A percentile compares a stretch with the other conserved stretches of the same genome.
Conservation (phyloP, 2,797 vertebrate genomes). For the Sebastes umbrosus region DNA sequence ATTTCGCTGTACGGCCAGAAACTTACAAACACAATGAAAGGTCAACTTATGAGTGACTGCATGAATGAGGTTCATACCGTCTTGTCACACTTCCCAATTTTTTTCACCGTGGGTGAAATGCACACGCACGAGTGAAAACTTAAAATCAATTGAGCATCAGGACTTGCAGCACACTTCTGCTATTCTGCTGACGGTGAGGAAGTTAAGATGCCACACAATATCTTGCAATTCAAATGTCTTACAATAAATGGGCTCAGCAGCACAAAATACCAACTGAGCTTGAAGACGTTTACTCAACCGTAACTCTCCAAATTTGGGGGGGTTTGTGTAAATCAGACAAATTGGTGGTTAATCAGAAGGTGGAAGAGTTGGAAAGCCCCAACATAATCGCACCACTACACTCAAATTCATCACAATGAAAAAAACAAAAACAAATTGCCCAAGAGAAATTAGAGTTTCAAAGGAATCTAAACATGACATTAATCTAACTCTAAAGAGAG, state of each 20-base stretch:
- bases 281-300: constrained; percentile 12
- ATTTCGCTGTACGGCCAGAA: constrained; percentile 25
- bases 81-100: constrained; percentile 23
- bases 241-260: constrained; percentile 41
- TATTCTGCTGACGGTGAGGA: constrained; percentile 44
- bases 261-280: constrained; percentile 8
- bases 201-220: constrained; percentile 27
- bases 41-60: constrained; percentile 3
- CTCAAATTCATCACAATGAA: background rate
- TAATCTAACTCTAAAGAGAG: background rate
- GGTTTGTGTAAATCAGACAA: constrained; percentile 15
- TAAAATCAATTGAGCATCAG: constrained; percentile 25
- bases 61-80: background rate
- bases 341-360: constrained; percentile 7
- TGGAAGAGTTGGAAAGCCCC: constrained; percentile 3
- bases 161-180: constrained; percentile 37
- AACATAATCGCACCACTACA: background rate
- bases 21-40: constrained; percentile 11
- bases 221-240: constrained; percentile 37
- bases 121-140: constrained; percentile 6
- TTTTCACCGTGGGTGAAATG: constrained; percentile 12
- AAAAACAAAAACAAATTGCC: background rate
- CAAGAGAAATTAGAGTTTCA: background rate
- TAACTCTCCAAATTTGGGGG: background rate
- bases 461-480: background rate